Evolutionary conservation across 2,113 vertebrate genomes (phyloP).

Genomic region (Bungarus multicinctus): DNA sequence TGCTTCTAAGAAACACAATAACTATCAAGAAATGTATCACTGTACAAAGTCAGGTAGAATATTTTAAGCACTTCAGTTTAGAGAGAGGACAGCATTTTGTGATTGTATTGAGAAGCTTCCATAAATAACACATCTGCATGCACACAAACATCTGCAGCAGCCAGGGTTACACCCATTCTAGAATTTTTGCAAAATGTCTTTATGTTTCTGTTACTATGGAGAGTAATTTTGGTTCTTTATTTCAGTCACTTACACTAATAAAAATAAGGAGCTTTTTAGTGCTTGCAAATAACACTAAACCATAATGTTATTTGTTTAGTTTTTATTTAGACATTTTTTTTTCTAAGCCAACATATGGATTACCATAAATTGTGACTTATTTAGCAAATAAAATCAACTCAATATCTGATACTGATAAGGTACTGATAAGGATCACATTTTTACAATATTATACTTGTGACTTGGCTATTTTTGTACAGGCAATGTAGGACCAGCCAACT

Average conservation of each 20-base stretch:
- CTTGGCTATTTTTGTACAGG: not conserved
- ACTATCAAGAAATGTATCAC: not conserved
- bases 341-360: not conserved
- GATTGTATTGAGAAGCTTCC: not conserved
- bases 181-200: not conserved
- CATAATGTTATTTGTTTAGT: not conserved
- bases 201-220: not conserved
- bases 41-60: not conserved
- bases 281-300: not conserved
- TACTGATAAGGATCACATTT: not conserved
- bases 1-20: not conserved
- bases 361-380: not conserved
- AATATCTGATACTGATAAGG: not conserved
- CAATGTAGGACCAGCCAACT: not conserved
- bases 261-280: not conserved
- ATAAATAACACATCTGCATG: not conserved
- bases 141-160: not conserved
- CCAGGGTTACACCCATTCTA: not conserved
- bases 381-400: not conserved
- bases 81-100: not conserved
- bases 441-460: not conserved
- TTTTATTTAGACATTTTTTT: not conserved
- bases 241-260: not conserved
- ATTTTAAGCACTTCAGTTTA: not conserved
- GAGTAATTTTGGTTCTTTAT: not conserved